Evolutionary conservation across 1,140 invertebrate genomes (phyloP), one percentile per base, ranked within the genome.

Genomic region (Apocrypta bakeri): DNA sequence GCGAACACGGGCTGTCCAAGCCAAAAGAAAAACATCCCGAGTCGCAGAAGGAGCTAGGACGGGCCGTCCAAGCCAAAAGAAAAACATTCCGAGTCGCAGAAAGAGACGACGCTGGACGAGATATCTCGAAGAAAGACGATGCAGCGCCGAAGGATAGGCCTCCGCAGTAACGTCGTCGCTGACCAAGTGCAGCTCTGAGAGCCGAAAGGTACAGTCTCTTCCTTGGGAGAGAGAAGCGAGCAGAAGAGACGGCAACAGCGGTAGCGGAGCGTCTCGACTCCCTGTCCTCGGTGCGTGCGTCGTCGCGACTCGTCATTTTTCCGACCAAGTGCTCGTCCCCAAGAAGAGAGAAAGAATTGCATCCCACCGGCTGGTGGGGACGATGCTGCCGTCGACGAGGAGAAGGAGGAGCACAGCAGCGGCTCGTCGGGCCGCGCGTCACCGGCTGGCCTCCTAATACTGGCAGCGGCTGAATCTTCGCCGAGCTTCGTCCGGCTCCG

Each of bases 211-310:
- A n/a, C n/a, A n/a, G n/a, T 6, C 21, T 56, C 48, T n/a, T 21
- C 48, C 3, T 21, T 21, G 17, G 17, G 14, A n/a, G 48, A 56
- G 33, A 37, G 33, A 37, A 37, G 33, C 33, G 48, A 72, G 27
- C 69, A 72, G 69, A 33, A 12, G 29, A 37, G 69, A 56, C 29
- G 33, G 21, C 31, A n/a, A 25, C 69, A 72, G 69, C 33, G 21
- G 68, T 29, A 33, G 68, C 68, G n/a, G 33, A 31, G 68, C 29
- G 68, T 31, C 24, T 71, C 21, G 68, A n/a, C n/a, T n/a, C n/a
- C n/a, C n/a, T n/a, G n/a, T n/a, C n/a, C n/a, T 14, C 21, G n/a
- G n/a, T 40, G 33, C 29, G 29, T 17, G 69, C 69, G 33, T 33
- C n/a, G 21, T 56, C 48, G 3, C 48, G 7, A 17, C 21, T 21